Evolutionary conservation across 2,113 vertebrate genomes (phyloP).

Genomic region (Daphoenositta chrysoptera): DNA sequence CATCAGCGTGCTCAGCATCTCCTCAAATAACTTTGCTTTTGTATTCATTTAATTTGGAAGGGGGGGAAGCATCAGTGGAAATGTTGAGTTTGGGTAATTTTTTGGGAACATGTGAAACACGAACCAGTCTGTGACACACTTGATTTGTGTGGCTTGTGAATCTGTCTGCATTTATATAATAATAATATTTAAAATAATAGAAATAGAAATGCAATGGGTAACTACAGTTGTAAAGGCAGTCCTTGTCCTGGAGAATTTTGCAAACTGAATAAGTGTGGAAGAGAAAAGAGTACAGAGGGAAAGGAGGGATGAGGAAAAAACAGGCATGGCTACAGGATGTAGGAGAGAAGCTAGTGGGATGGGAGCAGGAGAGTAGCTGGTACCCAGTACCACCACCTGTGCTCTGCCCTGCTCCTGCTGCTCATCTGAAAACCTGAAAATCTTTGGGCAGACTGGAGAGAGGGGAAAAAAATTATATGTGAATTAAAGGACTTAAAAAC

Average conservation of each 20-base stretch:
- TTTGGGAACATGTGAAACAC: fast-evolving
- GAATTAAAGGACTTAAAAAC: background rate
- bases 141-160: background rate
- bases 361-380: background rate
- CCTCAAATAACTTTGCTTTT: background rate
- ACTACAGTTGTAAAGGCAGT: background rate
- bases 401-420: background rate
- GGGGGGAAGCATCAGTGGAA: background rate
- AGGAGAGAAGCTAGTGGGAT: background rate
- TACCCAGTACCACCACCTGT: background rate
- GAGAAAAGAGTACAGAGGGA: background rate
- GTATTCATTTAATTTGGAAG: background rate
- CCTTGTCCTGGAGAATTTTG: background rate
- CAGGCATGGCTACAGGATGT: background rate
- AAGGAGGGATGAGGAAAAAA: background rate
- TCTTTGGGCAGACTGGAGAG: fast-evolving
- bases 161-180: background rate
- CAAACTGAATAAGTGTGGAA: background rate
- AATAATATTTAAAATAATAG: background rate
- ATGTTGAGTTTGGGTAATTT: background rate
- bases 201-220: background rate
- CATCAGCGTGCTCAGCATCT: background rate
- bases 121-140: fast-evolving
- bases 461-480: fast-evolving
- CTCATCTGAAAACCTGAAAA: background rate